Base-by-base conservation (phyloP, 1,140 invertebrate genomes). In the Drosophila ananassae region DNA sequence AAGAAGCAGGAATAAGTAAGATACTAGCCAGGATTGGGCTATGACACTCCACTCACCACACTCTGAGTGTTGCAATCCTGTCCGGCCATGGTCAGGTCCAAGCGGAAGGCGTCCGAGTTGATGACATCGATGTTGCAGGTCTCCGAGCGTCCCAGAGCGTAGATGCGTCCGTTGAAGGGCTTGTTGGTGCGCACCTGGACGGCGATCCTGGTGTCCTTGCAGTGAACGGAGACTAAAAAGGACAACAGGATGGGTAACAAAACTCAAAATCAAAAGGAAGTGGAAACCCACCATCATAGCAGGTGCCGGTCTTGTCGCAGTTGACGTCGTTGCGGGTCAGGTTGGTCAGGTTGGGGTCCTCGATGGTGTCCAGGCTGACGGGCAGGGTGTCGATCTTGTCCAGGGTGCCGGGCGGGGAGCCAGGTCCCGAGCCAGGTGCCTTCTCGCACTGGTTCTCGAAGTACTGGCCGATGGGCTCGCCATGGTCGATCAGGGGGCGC, bases 41-140 rank as follows among this genome's bases (percentile, higher is more conserved):
- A 12, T 22, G 13, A n/a, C 22, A 2, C 9, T 12, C 0, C 7
- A 94, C 96, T 95, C 93, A 97, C 96, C 92, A 97, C 96, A 83
- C 96, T 97, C 91, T 97, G 96, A 12, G 97, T 98, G 91, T 98
- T 98, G 91, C 97, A 98, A 83, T 98, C 97, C 91, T 98, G 97
- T 13, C 97, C 97, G 62, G 93, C 96, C 96, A 98, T 97, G 30
- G 97, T 98, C 8, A 98, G 93, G 91, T 98, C 97, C 39, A 98
- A 93, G 79, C 97, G 94, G 94, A 98, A 98, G 47, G 96, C 94
- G 92, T 98, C 97, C 80, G 96, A 97, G 92, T 98, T 98, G 79
- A 96, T 95, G 1, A 98, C 97, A 91, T 98, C 97, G 63, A 97
- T 97, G 92, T 98, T 98, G 92, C 98, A 98, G 17, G 97, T 98